Evolutionary conservation across 2,113 vertebrate species (phyloP).

Genomic region (Arothron firmamentum): DNA sequence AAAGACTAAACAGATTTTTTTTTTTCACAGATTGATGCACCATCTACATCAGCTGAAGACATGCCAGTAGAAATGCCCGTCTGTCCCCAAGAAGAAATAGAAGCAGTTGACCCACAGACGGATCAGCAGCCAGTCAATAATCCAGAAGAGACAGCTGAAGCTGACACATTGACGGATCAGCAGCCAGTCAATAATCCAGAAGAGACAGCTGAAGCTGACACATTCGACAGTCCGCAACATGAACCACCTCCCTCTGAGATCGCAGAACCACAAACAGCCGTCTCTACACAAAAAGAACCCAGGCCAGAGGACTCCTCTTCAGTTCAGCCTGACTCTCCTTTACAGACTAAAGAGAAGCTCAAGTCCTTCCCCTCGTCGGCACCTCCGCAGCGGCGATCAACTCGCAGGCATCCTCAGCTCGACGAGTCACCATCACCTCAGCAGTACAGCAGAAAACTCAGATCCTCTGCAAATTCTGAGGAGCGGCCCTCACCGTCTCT

Average conservation of each 20-base stretch:
- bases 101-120: neutral
- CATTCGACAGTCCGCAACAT: neutral
- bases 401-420: slow-evolving; percentile 26
- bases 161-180: slow-evolving; percentile 3
- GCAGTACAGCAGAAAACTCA: slow-evolving; percentile 26
- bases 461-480: slow-evolving; percentile 6
- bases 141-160: slow-evolving; percentile 3
- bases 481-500: neutral
- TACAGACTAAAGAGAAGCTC: neutral
- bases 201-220: slow-evolving; percentile 12
- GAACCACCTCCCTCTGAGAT: slow-evolving; percentile 1
- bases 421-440: neutral
- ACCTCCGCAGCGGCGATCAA: neutral
- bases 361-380: neutral
- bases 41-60: slow-evolving; percentile 1
- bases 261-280: neutral
- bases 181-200: neutral
- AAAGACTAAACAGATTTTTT: neutral
- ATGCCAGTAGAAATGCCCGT: neutral
- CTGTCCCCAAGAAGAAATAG: neutral
- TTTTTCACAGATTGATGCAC: slow-evolving; percentile 29
- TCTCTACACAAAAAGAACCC: slow-evolving; percentile 13
- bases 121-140: slow-evolving; percentile 2
- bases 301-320: slow-evolving; percentile 3
- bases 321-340: neutral